Conservation (phyloP, 2,797 vertebrate genomes). For the Botia kubotai region DNA sequence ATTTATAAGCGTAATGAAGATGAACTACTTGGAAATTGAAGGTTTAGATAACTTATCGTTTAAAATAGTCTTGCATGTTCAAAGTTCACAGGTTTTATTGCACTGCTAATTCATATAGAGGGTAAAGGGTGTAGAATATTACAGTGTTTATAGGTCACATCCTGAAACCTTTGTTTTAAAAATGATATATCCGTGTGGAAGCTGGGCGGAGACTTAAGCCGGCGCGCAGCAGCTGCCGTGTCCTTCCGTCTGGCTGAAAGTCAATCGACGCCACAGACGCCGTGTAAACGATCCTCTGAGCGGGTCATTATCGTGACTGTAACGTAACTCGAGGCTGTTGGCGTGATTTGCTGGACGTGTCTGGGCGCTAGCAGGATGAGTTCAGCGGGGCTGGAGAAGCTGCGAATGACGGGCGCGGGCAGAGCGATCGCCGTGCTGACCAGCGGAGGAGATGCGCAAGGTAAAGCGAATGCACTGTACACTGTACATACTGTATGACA, state of each 20-base stretch:
- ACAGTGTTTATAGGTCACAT: no score
- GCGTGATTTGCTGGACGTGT: no score
- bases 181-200: no score
- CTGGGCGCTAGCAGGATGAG: conserved; percentile 69
- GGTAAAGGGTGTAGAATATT: no score
- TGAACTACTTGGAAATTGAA: neutral
- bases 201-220: neutral
- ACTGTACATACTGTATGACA: no score
- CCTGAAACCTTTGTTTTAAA: no score
- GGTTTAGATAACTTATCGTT: neutral
- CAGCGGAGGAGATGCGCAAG: conserved; percentile 96
- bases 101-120: neutral
- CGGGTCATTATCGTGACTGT: neutral
- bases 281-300: neutral
- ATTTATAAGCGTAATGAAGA: neutral
- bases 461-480: conserved; percentile 68
- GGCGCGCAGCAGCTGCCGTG: neutral
- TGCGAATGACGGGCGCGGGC: conserved; percentile 88
- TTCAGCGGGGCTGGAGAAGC: conserved; percentile 82
- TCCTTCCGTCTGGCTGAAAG: conserved; percentile 30
- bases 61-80: conserved; percentile 10
- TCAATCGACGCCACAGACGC: neutral
- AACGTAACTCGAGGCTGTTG: neutral
- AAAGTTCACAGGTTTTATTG: conserved; percentile 51
- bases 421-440: conserved; percentile 90